These are phyloP conservation scores for Pilophorus perplexus DNA, from an alignment of 2,888 invertebrate genomes.

Conservation along the genomic window DNA sequence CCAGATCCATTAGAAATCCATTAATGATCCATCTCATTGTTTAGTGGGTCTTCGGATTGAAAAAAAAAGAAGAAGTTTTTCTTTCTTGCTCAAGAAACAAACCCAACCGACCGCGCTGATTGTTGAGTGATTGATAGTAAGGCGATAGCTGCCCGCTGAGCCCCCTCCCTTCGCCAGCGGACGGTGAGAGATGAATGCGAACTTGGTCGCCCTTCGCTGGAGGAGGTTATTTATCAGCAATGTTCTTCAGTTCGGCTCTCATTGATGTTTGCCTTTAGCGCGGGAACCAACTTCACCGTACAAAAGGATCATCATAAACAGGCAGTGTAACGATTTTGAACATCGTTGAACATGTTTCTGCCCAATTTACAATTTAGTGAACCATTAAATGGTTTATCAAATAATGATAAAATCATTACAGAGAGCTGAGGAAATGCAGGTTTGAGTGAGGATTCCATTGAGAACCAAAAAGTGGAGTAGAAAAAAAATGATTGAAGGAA, in stretches of 20 bases:
- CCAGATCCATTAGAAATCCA: conserved; percentile 32
- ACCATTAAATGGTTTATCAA: too few species aligned
- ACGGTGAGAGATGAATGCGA: conserved; percentile 10
- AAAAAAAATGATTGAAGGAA: too few species aligned
- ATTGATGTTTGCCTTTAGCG: conserved; percentile 15
- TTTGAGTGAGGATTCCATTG: too few species aligned
- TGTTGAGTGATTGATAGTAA: conserved; percentile 27
- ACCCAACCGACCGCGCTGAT: conserved; percentile 12
- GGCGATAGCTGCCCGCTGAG: conserved; percentile 13
- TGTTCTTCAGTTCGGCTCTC: background rate
- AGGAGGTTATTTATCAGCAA: background rate
- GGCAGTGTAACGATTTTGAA: too few species aligned
- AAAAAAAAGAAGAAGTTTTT: conserved; percentile 14
- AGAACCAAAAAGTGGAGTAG: too few species aligned
- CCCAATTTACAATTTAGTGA: too few species aligned
- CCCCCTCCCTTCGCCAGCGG: background rate
- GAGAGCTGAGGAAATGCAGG: too few species aligned
- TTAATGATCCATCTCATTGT: conserved; percentile 28
- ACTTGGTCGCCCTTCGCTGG: background rate
- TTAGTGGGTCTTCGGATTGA: conserved; percentile 12
- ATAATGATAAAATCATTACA: too few species aligned
- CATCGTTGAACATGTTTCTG: too few species aligned
- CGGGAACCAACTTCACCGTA: too few species aligned
- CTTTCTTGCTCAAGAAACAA: conserved; percentile 11
- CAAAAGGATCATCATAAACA: too few species aligned